These are phyloP conservation scores for Chrysaora quinquecirrha DNA, from an alignment of 30 jellyfish, hydroid and myxozoan genomes.

Conservation along the genomic window DNA sequence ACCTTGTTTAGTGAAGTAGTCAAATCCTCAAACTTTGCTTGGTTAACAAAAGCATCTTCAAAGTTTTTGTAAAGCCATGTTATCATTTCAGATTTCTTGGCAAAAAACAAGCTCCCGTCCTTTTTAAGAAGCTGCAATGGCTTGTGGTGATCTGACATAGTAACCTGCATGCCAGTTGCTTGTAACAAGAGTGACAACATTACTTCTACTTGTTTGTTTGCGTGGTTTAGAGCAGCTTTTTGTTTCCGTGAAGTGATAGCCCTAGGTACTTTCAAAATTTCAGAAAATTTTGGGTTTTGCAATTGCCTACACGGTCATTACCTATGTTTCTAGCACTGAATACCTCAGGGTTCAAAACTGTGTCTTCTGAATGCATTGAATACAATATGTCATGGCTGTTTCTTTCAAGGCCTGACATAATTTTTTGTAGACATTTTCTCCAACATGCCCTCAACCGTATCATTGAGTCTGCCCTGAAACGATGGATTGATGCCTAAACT, in stretches of 20 bases:
- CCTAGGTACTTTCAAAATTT: too few species aligned
- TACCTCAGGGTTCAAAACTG: constrained; percentile 9
- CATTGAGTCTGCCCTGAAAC: neutral
- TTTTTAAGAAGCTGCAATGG: too few species aligned
- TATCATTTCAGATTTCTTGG: constrained; percentile 45
- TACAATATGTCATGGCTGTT: neutral
- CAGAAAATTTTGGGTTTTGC: constrained; percentile 17
- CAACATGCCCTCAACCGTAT: too few species aligned
- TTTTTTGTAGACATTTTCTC: neutral
- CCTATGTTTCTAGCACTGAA: constrained; percentile 10
- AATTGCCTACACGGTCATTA: constrained; percentile 13
- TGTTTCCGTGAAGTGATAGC: too few species aligned
- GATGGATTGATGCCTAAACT: neutral
- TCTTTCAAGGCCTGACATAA: neutral
- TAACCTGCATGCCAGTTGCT: too few species aligned
- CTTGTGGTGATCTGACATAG: too few species aligned
- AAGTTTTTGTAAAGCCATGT: constrained; percentile 22
- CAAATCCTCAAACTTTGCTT: too few species aligned
- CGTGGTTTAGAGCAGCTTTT: too few species aligned
- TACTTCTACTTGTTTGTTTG: constrained; percentile 14
- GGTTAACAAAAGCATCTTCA: too few species aligned
- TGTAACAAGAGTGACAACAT: too few species aligned
- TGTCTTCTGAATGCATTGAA: constrained; percentile 6
- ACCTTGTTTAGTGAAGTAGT: too few species aligned
- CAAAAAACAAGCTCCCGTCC: constrained; percentile 45